Evolutionary conservation across 1,140 invertebrate species (phyloP), one percentile per base, ranked within the genome.

Genomic region (Pemphigus obesinymphae): DNA sequence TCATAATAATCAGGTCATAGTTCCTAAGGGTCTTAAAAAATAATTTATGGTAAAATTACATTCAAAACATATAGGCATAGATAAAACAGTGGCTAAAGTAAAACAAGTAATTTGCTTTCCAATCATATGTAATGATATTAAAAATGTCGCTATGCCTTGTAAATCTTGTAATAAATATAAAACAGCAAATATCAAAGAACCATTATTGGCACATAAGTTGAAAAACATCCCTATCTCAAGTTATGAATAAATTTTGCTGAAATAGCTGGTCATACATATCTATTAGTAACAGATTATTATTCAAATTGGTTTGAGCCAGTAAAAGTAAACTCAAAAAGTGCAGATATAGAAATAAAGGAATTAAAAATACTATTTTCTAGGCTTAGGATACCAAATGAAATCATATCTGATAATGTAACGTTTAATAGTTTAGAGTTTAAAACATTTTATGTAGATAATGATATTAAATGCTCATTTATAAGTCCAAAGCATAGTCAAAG

Each of bases 371-470:
- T 82, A 40, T 58, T 50, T 23, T 55, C 53, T 68, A 34, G 34
- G 11, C 37, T 10, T 68, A 37, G 20, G 15, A 68, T 37, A 37
- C 63, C 63, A 10, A 68, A 68, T 68, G 63, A 37, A 20, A 68
- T 68, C 8, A 68, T 68, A 37, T 70, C 66, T 20, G 37, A 70
- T 40, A 40, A 70, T 70, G 66, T 70, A 23, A 4, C 37, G 11
- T 70, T 40, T 23, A 70, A 37, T 23, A 20, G 73, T n/a, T 15
- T 58, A 68, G 61, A 82, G 66, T 81, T 83, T 72, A 76, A 78
- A 26, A 17, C 78, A 45, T 84, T 84, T 72, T 48, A 45, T n/a
- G 63, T 26, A 61, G 20, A 68, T 31, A 82, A 72, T 80, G 55
- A 68, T 20, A 82, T 83, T 55, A 68, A 83, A 23, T 34, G 53